These are phyloP conservation scores for Caerostris darwini DNA, from an alignment of 1,140 invertebrate species.

Conservation along the genomic window DNA sequence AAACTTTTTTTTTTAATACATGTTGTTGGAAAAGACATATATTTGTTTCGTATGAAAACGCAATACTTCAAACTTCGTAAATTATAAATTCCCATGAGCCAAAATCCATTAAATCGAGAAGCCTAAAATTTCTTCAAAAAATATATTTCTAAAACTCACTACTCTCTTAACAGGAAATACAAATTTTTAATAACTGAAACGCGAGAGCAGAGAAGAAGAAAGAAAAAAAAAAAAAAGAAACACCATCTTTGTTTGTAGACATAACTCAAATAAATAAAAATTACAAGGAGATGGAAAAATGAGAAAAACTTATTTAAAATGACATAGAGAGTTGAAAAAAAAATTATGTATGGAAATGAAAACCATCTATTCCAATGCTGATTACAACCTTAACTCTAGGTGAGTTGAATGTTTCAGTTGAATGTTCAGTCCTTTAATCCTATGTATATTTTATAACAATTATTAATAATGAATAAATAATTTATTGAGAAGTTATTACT, in stretches of 20 bases:
- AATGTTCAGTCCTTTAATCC: too few relatives aligned
- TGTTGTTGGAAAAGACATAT: too few relatives aligned
- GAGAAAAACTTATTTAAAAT: conserved; percentile 12
- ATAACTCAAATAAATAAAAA: conserved; percentile 7
- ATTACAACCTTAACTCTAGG: conserved; percentile 60
- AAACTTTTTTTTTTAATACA: too few relatives aligned
- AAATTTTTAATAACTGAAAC: background rate
- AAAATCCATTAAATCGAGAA: background rate
- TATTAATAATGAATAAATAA: too few relatives aligned
- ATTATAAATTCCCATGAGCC: background rate
- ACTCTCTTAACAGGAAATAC: background rate
- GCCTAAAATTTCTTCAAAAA: background rate
- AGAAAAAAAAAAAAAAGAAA: too few relatives aligned
- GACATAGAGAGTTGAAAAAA: background rate
- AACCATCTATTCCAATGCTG: conserved; percentile 55
- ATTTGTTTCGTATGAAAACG: too few relatives aligned
- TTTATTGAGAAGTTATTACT: too few relatives aligned
- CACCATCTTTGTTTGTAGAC: background rate
- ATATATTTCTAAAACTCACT: background rate
- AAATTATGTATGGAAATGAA: background rate
- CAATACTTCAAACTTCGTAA: background rate
- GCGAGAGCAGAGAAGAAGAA: background rate
- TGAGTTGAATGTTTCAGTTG: conserved; percentile 52
- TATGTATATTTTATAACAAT: too few relatives aligned
- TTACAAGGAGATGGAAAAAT: background rate